Evolutionary conservation across 2,888 invertebrate species (phyloP).

Genomic region (Lutraria lutraria): DNA sequence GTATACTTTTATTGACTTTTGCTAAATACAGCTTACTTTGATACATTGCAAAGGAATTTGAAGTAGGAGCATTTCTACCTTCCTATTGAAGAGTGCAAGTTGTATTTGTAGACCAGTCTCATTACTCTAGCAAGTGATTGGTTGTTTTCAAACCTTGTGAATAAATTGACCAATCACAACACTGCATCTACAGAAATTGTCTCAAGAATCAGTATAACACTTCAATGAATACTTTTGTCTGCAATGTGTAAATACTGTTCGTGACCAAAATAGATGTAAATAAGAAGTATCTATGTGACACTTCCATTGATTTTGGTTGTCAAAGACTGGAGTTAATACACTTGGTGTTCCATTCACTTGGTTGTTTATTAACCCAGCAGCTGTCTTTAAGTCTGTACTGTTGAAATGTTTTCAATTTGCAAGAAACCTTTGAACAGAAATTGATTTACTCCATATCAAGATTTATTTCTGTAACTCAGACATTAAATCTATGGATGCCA

Average conservation of each 20-base stretch:
- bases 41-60: too few species aligned
- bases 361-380: background rate
- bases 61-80: too few species aligned
- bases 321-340: background rate
- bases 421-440: background rate
- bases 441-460: background rate
- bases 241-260: background rate
- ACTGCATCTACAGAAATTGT: too few species aligned
- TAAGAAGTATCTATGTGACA: background rate
- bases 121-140: too few species aligned
- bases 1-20: background rate
- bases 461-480: background rate
- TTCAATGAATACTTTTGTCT: background rate
- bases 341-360: background rate
- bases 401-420: background rate
- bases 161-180: too few species aligned
- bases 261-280: background rate
- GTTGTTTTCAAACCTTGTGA: too few species aligned
- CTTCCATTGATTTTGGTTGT: background rate
- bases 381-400: background rate
- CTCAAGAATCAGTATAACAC: background rate
- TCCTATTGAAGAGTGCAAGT: too few species aligned
- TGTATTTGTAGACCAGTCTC: too few species aligned
- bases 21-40: background rate
- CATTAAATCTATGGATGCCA: background rate